A percentile compares a stretch with the other conserved stretches of the same genome.
phyloP scores from a whole-genome alignment of 2,888 invertebrate genomes.

The Nomada goodeniana region DNA sequence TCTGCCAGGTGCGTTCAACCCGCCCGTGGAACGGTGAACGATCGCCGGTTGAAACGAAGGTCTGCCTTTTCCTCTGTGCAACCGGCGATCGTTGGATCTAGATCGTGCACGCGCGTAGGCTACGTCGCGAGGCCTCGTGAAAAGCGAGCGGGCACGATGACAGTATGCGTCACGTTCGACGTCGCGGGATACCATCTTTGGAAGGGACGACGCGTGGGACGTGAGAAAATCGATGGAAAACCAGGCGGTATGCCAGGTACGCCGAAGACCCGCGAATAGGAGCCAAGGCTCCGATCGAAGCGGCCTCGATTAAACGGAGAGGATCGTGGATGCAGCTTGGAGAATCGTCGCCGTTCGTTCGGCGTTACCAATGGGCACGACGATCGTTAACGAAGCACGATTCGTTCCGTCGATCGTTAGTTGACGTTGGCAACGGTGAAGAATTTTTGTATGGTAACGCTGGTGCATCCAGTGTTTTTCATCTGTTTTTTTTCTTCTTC shows the following conservation, averaged over 20 bases:
- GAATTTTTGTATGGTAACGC: not conserved
- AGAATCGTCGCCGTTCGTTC: not conserved
- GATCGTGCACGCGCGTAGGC: conserved; percentile 5
- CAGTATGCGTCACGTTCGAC: conserved; percentile 11
- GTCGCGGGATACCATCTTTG: conserved; percentile 41
- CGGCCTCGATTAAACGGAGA: conserved; percentile 37
- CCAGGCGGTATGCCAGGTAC: conserved; percentile 29
- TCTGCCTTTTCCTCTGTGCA: conserved; percentile 16
- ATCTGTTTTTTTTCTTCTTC: no score
- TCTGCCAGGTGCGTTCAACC: conserved; percentile 50
- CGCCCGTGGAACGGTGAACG: not conserved
- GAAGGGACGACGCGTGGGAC: conserved; percentile 47
- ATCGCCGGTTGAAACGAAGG: conserved; percentile 5
- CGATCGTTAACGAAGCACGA: not conserved
- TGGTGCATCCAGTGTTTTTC: not conserved
- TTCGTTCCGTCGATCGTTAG: not conserved
- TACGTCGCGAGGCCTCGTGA: conserved; percentile 29
- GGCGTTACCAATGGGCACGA: not conserved
- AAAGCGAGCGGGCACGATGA: conserved; percentile 33
- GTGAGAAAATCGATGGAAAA: conserved; percentile 52
- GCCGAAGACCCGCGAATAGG: conserved; percentile 52
- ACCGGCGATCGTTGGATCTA: not conserved
- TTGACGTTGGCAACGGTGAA: not conserved
- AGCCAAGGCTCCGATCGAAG: conserved; percentile 58
- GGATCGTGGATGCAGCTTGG: not conserved